Evolutionary conservation across 1,140 invertebrate species (phyloP), one percentile per base, ranked within the genome.

Genomic region (Aphelenchoides fujianensis): DNA sequence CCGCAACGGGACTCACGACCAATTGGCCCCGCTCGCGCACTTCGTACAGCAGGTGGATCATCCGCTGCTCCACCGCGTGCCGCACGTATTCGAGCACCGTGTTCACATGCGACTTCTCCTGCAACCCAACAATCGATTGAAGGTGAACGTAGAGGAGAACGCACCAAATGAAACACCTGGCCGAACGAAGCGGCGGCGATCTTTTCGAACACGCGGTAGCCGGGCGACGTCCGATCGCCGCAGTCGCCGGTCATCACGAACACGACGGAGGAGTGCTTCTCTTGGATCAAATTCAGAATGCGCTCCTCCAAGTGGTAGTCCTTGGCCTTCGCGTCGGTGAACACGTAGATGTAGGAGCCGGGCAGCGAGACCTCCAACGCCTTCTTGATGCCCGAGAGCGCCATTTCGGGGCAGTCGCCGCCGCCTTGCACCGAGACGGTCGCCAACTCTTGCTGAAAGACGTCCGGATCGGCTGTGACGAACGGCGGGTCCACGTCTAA

Each of bases 161-260:
- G n/a, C n/a, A n/a, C n/a, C 35, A 91, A 82, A 79, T 90, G 87
- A 79, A 90, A 91, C 19, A 91, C 88, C 82, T 91, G 90, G 16
- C 90, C 90, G 34, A 89, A 89, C 74, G 90, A 91, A 5, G 89
- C 89, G 0, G 89, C 88, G 0, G 90, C 90, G 63, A 91, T 90
- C 74, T 88, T 87, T 72, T 90, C 88, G 82, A 89, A 91, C 5
- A 89, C 89, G 72, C 87, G 84, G 83, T 89, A 91, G 0, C 89
- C 88, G 0, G 87, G 86, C 74, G 66, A 34, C 12, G 75, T 68
- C 30, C 69, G 71, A 69, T 71, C 34, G 23, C 69, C 88, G 84
- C 90, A 91, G 79, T 90, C 89, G 1, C 90, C 90, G 1, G 90
- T 91, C 85, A 91, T 86, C 0, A 91, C 89, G 84, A 91, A 91